Percentiles rank a stretch among this genome's conserved stretches.
Conservation (phyloP, 2,113 vertebrate genomes). For the Periophthalmus modestus region DNA sequence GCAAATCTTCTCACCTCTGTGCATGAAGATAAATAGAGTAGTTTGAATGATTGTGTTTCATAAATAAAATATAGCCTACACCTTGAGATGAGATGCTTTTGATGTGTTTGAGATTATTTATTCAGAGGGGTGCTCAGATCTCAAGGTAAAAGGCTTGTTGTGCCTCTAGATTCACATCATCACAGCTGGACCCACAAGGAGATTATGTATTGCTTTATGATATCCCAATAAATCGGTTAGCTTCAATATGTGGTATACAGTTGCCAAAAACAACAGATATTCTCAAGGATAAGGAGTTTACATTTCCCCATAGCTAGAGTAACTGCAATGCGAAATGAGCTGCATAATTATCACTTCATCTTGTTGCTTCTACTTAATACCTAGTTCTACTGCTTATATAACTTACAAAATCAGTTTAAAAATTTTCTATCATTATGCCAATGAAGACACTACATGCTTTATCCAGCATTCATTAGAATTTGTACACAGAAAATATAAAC, state of each 20-base stretch:
- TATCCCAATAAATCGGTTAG: neutral
- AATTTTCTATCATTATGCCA: neutral
- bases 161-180: constrained; percentile 25
- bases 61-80: constrained; percentile 15
- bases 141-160: constrained; percentile 27
- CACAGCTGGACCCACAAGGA: neutral
- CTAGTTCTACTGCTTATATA: neutral
- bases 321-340: neutral
- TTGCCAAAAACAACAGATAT: neutral
- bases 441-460: neutral
- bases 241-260: neutral
- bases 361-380: neutral
- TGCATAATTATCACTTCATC: neutral
- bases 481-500: neutral
- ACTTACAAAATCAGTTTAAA: neutral
- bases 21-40: neutral
- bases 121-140: constrained; percentile 36
- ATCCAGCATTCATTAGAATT: neutral
- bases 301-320: neutral
- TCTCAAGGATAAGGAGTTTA: neutral
- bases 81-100: constrained; percentile 20
- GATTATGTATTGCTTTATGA: neutral
- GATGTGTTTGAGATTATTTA: constrained; percentile 40
- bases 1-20: neutral
- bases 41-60: constrained; percentile 11